phyloP scores from a whole-genome alignment of 1,140 invertebrate genomes.

The Ostrea edulis region DNA sequence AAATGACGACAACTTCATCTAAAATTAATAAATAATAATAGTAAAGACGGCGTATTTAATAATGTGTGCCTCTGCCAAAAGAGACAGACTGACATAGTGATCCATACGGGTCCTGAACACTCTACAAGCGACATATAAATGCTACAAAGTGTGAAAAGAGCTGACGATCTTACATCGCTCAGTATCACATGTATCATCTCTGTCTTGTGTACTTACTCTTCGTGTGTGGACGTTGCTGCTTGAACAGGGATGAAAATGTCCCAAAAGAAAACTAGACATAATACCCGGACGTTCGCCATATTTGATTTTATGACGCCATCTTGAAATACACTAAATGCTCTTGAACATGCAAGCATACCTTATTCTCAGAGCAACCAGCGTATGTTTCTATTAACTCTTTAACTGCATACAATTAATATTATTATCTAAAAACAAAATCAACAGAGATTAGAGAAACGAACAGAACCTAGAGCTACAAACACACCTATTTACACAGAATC shows the following conservation, averaged over 20 bases:
- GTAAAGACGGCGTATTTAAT: no score
- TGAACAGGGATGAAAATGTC: neutral
- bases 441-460: neutral
- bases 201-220: neutral
- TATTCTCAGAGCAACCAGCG: neutral
- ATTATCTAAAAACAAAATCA: neutral
- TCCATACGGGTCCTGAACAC: no score
- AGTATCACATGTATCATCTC: no score
- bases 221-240: neutral
- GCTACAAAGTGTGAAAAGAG: no score
- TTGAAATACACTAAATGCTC: neutral
- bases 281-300: neutral
- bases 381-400: neutral
- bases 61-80: no score
- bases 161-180: no score
- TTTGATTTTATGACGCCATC: neutral
- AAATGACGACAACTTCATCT: no score
- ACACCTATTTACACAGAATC: no score
- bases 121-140: no score
- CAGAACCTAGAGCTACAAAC: no score
- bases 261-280: neutral
- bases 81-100: no score
- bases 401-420: neutral
- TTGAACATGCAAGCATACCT: neutral
- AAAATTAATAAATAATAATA: no score